Conservation (phyloP, 2,113 vertebrate species). For the Cygnus buccinator region DNA sequence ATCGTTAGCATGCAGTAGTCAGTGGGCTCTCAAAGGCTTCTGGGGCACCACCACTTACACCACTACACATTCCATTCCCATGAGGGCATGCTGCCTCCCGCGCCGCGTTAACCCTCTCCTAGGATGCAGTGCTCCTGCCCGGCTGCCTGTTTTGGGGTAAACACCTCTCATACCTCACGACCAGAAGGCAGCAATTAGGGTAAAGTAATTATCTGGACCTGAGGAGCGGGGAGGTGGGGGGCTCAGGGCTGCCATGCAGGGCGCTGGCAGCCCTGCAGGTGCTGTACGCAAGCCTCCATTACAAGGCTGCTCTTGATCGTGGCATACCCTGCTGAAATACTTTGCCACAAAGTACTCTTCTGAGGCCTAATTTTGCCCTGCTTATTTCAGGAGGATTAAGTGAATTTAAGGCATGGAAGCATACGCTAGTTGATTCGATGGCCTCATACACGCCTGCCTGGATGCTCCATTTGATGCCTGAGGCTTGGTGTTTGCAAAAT, state of each 20-base stretch:
- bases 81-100: conserved; percentile 79
- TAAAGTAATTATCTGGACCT: background rate
- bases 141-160: conserved; percentile 38
- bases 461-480: background rate
- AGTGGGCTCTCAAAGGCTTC: conserved; percentile 70
- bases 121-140: conserved; percentile 18
- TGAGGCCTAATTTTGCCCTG: background rate
- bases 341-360: background rate
- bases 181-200: background rate
- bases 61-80: conserved; percentile 90
- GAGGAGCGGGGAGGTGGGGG: background rate
- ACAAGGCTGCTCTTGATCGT: background rate
- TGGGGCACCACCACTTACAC: conserved; percentile 86
- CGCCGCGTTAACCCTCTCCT: conserved; percentile 80
- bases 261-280: background rate
- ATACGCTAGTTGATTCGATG: background rate
- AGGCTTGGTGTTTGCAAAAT: background rate
- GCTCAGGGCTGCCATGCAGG: accelerated
- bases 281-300: accelerated
- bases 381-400: background rate
- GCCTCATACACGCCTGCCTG: too few species aligned
- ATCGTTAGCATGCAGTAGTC: conserved; percentile 84
- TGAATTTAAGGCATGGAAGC: background rate
- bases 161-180: conserved; percentile 7
- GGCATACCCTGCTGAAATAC: background rate